Percentiles rank a stretch among this genome's conserved stretches.
Evolutionary conservation across 2,113 vertebrate species (phyloP).

Genomic region (Nesogale talazaci): DNA sequence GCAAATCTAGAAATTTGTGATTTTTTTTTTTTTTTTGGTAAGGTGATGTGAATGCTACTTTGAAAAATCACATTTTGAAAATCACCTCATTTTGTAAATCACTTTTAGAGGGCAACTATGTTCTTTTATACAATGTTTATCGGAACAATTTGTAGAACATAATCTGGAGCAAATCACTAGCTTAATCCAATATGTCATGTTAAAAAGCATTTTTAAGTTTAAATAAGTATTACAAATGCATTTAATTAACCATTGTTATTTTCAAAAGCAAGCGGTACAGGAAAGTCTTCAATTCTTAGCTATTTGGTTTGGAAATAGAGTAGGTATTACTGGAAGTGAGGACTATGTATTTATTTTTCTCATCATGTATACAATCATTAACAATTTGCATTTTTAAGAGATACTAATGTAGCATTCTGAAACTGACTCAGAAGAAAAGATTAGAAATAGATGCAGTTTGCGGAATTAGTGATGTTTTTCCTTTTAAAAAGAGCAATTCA

Average conservation of each 20-base stretch:
- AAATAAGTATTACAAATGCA: constrained; percentile 10
- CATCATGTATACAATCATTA: constrained; percentile 21
- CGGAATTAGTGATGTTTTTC: constrained; percentile 51
- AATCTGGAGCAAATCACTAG: constrained; percentile 31
- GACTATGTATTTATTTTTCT: background rate
- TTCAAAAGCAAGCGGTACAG: constrained; percentile 43
- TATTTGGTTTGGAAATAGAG: constrained; percentile 26
- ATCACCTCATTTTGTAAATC: background rate
- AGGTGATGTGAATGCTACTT: background rate
- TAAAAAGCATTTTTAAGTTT: constrained; percentile 42
- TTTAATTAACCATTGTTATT: constrained; percentile 54
- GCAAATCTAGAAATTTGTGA: background rate
- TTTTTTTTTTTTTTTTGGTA: background rate
- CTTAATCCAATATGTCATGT: constrained; percentile 26
- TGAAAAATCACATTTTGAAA: background rate
- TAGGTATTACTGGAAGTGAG: background rate
- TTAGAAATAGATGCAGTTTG: background rate
- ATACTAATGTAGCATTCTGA: constrained; percentile 55
- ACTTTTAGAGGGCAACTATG: background rate
- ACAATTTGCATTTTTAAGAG: constrained; percentile 24
- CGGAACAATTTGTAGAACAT: background rate
- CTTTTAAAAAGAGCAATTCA: constrained; percentile 42
- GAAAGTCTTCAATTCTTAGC: constrained; percentile 33
- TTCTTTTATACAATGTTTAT: background rate
- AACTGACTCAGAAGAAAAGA: constrained; percentile 41